Conservation (phyloP, 2,113 vertebrate genomes). For the Azemiops feae region DNA sequence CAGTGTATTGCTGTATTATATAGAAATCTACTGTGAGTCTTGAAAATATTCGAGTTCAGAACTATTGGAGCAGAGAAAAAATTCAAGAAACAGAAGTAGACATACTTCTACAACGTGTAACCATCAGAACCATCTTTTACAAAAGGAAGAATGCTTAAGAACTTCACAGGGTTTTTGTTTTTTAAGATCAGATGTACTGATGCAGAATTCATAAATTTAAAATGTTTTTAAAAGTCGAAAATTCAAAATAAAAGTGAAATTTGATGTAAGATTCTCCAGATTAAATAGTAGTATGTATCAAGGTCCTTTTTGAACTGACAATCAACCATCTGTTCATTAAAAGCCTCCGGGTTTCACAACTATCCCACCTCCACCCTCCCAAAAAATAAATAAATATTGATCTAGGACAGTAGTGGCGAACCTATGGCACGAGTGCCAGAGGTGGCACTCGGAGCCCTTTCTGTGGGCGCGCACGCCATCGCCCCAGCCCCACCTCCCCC, state of each 20-base stretch:
- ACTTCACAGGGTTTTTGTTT: neutral
- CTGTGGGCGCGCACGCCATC: no score
- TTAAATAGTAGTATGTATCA: neutral
- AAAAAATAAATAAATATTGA: no score
- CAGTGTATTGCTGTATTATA: neutral
- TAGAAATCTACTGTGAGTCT: neutral
- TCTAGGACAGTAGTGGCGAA: no score
- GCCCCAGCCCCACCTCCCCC: no score
- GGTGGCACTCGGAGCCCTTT: no score
- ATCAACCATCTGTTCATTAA: neutral
- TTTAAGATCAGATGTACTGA: neutral
- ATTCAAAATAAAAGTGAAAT: neutral
- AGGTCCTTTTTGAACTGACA: neutral
- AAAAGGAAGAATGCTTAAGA: neutral
- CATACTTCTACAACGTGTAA: neutral
- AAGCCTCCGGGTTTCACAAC: neutral
- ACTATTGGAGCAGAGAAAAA: neutral
- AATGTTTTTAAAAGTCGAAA: neutral
- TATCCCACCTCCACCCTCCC: neutral
- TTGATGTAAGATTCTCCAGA: neutral
- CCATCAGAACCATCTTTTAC: neutral
- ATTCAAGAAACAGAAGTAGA: neutral
- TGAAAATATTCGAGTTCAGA: neutral
- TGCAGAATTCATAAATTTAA: neutral
- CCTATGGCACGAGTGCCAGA: no score